Evolutionary conservation across 2,113 vertebrate genomes (phyloP).

Genomic region (Protomyctophum bolini): DNA sequence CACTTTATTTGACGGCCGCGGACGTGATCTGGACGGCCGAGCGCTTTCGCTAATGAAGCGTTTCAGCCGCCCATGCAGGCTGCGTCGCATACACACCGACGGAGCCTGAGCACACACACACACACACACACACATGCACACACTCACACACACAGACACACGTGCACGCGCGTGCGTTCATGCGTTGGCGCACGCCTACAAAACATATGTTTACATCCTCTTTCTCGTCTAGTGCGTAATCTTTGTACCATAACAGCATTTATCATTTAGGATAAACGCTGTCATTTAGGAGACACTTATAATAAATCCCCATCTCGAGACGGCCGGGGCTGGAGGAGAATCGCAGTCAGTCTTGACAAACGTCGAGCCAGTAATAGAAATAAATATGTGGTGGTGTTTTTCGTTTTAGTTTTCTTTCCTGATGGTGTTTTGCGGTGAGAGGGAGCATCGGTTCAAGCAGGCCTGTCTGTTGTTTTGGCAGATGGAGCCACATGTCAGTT

Average conservation of each 20-base stretch:
- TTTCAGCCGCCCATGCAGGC: conserved; percentile 36
- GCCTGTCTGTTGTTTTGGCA: conserved; percentile 47
- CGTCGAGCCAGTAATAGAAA: conserved; percentile 59
- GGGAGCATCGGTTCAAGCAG: conserved; percentile 48
- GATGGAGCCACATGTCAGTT: conserved; percentile 59
- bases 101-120: conserved; percentile 60
- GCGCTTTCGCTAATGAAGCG: conserved; percentile 67
- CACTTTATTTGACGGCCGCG: conserved; percentile 71
- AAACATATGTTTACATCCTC: conserved; percentile 63
- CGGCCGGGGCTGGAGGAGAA: conserved; percentile 16
- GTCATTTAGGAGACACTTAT: conserved; percentile 59
- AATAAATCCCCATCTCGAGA: conserved; percentile 57
- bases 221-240: conserved; percentile 47
- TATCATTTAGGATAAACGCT: conserved; percentile 56
- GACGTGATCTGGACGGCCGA: conserved; percentile 63
- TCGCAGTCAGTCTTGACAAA: conserved; percentile 59
- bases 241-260: conserved; percentile 62
- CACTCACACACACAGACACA: neutral
- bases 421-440: conserved; percentile 46
- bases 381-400: conserved; percentile 40
- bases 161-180: too few relatives aligned
- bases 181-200: conserved; percentile 14
- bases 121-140: neutral
- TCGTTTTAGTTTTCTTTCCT: conserved; percentile 18
- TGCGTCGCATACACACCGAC: conserved; percentile 43